phyloP scores from a whole-genome alignment of 1,140 invertebrate genomes.

The Ostrea denselamellosa region DNA sequence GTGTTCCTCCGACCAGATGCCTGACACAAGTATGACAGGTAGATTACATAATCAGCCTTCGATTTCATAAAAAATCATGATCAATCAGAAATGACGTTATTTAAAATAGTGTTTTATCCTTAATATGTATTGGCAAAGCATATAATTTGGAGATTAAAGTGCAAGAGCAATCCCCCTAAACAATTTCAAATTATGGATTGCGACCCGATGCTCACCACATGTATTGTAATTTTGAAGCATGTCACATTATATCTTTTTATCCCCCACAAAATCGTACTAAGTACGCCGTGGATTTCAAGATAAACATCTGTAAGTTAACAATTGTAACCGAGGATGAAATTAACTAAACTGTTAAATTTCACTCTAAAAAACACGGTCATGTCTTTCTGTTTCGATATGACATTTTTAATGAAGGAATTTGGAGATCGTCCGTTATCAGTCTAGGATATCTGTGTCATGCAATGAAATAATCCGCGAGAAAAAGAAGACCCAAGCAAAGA shows the following conservation, averaged over 20 bases:
- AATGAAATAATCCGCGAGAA: constrained; percentile 1
- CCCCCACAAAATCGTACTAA: background rate
- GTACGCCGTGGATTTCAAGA: background rate
- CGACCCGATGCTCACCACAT: background rate
- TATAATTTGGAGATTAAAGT: too few relatives aligned
- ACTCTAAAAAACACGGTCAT: background rate
- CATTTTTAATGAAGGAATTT: background rate
- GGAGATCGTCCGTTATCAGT: background rate
- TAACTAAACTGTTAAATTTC: constrained; percentile 10
- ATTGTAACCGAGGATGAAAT: background rate
- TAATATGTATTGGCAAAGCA: too few relatives aligned
- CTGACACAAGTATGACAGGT: too few relatives aligned
- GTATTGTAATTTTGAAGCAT: background rate
- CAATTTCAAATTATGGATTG: background rate
- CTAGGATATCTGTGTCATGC: background rate
- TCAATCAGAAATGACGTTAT: too few relatives aligned
- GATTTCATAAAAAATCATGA: too few relatives aligned
- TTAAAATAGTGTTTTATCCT: too few relatives aligned
- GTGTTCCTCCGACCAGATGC: too few relatives aligned
- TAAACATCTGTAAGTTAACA: background rate
- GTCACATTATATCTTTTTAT: background rate
- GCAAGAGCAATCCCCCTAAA: background rate
- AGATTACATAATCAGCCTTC: too few relatives aligned
- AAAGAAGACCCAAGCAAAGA: background rate
- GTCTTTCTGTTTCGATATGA: background rate